Evolutionary conservation across 1,140 invertebrate species (phyloP).

Genomic region (Contarinia nasturtii): DNA sequence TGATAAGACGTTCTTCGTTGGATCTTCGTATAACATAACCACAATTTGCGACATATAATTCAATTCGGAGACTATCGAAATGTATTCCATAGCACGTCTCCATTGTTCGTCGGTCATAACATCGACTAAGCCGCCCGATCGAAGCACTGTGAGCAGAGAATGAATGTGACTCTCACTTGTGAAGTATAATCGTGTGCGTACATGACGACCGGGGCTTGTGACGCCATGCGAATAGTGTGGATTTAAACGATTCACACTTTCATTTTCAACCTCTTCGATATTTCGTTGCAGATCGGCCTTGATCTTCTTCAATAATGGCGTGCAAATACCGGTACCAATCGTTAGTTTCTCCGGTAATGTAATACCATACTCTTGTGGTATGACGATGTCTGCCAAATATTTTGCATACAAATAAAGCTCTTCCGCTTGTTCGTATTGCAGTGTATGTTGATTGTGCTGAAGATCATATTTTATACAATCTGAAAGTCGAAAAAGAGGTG

Average conservation of each 20-base stretch:
- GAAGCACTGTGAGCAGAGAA: constrained; percentile 85
- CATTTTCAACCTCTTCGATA: constrained; percentile 70
- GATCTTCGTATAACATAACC: constrained; percentile 98
- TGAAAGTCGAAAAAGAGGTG: constrained; percentile 36
- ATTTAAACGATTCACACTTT: constrained; percentile 88
- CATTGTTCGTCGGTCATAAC: constrained; percentile 90
- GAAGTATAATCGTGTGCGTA: constrained; percentile 92
- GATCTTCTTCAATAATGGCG: constrained; percentile 90
- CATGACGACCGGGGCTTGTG: constrained; percentile 91
- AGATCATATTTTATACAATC: constrained; percentile 99
- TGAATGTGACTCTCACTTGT: constrained; percentile 99
- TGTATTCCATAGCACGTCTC: constrained; percentile 94
- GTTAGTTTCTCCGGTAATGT: constrained; percentile 89
- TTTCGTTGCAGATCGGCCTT: constrained; percentile 86
- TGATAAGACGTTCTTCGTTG: constrained; percentile 78
- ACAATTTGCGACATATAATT: constrained; percentile 99
- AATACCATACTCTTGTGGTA: constrained; percentile 98
- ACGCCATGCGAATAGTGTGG: constrained; percentile 96
- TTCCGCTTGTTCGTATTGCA: constrained; percentile 86
- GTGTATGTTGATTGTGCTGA: constrained; percentile 90
- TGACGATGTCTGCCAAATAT: constrained; percentile 92
- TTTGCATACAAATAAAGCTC: constrained; percentile 91
- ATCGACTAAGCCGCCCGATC: constrained; percentile 83
- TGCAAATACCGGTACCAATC: constrained; percentile 94
- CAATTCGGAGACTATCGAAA: constrained; percentile 90